Base-by-base conservation (phyloP, 2,888 invertebrate genomes). In the Cantharis lateralis region DNA sequence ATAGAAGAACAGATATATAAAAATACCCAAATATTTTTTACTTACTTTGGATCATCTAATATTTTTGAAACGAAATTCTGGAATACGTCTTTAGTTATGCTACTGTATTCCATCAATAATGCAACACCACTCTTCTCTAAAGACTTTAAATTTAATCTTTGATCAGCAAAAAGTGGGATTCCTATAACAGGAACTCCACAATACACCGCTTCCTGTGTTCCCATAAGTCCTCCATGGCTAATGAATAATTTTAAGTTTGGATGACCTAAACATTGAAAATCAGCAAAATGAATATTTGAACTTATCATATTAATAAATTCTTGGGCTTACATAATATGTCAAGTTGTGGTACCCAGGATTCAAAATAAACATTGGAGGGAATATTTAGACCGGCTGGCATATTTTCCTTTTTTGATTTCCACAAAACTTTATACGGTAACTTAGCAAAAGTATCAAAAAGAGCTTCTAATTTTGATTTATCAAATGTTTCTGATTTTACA, bases 291-390 rank as follows among this genome's bases (percentile, higher is more conserved):
- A 68, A 15, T 11, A 0, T n/a, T 20, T 15, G 26, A 26, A n/a
- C n/a, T 68, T 68, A 24, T 10, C 3, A 48, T 32, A 18, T 3
- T 5, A 32, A 9, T 18, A 16, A 28, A 32, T 15, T 18, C 1
- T 2, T 26, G 15, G 0, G 24, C 16, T 74, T 70, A 91, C 91
- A 90, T 80, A 91, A 84, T 24, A 90, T 90, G 70, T 89, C 90
- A 79, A 90, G 88, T 81, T 91, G 91, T 26, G 91, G 91, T 86
- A 91, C 89, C 91, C 91, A 91, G 62, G 89, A 86, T 88, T 89
- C 89, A 10, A 90, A 87, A 77, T 89, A 88, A 11, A 91, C 87
- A 76, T 90, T 79, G 0, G 68, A 15, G 15, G 91, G 91, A 28
- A 83, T 74, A 20, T 62, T 79, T 9, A 91, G 87, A 11, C 72